A percentile compares a stretch with the other conserved stretches of the same genome.
These are phyloP conservation scores for Rhabdophis nuchalis DNA, from an alignment of 2,797 vertebrate genomes.

Conservation along the genomic window DNA sequence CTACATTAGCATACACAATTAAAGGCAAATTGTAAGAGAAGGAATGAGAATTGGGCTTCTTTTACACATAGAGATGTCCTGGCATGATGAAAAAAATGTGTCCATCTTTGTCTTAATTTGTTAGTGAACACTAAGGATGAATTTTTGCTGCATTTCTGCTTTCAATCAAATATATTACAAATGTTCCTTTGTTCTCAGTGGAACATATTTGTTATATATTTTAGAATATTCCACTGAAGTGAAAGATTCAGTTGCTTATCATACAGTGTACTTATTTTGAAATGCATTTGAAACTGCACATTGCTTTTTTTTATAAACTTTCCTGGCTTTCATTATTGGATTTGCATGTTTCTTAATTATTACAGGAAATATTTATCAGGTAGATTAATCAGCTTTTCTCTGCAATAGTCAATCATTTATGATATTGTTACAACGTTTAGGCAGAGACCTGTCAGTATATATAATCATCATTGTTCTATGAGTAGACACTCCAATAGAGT, in stretches of 20 bases:
- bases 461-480: neutral
- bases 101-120: neutral
- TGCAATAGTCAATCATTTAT: neutral
- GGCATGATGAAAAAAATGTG: neutral
- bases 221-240: neutral
- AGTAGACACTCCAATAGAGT: neutral
- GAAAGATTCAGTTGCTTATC: neutral
- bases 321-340: neutral
- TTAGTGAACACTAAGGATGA: neutral
- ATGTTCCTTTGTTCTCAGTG: neutral
- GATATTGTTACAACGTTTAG: neutral
- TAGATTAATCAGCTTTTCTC: neutral
- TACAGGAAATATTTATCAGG: neutral
- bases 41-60: neutral
- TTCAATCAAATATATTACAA: neutral
- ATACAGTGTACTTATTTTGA: neutral
- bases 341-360: neutral
- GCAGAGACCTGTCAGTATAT: neutral
- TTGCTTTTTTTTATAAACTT: neutral
- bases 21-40: neutral
- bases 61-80: neutral
- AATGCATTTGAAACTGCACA: neutral
- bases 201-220: too few relatives aligned
- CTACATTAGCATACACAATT: conserved; percentile 22
- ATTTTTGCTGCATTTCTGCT: neutral